These are phyloP conservation scores for Acronicta psi DNA, from an alignment of 2,888 invertebrate species.

Conservation along the genomic window DNA sequence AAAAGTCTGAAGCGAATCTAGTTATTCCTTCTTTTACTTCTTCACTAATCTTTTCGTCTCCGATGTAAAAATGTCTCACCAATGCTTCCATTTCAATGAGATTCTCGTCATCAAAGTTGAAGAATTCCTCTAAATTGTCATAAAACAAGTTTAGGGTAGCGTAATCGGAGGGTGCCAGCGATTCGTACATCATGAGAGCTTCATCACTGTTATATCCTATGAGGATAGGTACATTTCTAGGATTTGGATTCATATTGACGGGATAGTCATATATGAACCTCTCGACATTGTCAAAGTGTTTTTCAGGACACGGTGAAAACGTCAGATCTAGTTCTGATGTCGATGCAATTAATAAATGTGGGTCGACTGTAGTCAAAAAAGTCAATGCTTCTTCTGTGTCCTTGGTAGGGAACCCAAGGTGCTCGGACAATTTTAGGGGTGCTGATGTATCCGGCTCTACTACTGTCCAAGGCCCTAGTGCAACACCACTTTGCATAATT, in stretches of 20 bases:
- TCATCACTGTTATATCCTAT: slow-evolving; percentile 64
- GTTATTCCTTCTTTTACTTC: slow-evolving; percentile 53
- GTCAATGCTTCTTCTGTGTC: slow-evolving; percentile 60
- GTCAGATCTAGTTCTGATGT: slow-evolving; percentile 42
- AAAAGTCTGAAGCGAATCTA: slow-evolving; percentile 65
- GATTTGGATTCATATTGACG: slow-evolving; percentile 48
- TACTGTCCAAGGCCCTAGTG: slow-evolving; percentile 52
- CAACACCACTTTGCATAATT: slow-evolving; percentile 69
- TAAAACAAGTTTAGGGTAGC: slow-evolving; percentile 40
- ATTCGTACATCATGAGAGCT: slow-evolving; percentile 30
- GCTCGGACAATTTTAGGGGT: slow-evolving; percentile 60
- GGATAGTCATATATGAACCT: slow-evolving; percentile 60
- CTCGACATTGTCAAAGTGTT: slow-evolving; percentile 54
- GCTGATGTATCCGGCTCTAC: slow-evolving; percentile 53
- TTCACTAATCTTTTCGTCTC: slow-evolving; percentile 54
- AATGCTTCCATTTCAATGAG: slow-evolving; percentile 53
- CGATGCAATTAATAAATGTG: slow-evolving; percentile 61
- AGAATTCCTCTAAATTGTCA: slow-evolving; percentile 39
- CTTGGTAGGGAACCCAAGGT: slow-evolving; percentile 60
- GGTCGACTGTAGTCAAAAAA: slow-evolving; percentile 61
- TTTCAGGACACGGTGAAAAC: slow-evolving; percentile 66
- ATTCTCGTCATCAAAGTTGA: slow-evolving; percentile 57
- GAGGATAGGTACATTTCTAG: slow-evolving; percentile 55
- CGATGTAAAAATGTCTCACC: slow-evolving; percentile 68
- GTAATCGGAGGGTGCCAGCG: slow-evolving; percentile 36